phyloP scores from a whole-genome alignment of 2,797 vertebrate genomes.

The Hyperoplus immaculatus region DNA sequence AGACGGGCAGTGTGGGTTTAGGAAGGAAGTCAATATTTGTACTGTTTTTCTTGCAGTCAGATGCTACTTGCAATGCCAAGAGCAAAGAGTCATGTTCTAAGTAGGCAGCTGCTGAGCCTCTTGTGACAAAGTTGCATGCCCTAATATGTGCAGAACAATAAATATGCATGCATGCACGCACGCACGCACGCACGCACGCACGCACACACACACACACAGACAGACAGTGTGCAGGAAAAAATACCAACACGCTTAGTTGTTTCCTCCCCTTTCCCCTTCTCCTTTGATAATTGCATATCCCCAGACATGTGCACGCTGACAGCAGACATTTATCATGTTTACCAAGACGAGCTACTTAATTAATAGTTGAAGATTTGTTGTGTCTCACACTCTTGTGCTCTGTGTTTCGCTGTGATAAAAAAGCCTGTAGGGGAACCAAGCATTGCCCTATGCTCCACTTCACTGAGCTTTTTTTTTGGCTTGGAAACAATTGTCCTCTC shows the following conservation, averaged over 20 bases:
- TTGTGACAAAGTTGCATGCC: conserved; percentile 30
- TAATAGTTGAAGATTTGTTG: conserved; percentile 54
- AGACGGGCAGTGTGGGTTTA: conserved; percentile 62
- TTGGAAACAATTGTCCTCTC: conserved; percentile 37
- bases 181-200: background rate
- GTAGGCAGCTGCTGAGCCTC: conserved; percentile 32
- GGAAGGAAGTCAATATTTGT: conserved; percentile 86
- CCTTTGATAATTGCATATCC: conserved; percentile 40
- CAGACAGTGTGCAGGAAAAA: background rate
- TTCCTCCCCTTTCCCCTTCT: conserved; percentile 18
- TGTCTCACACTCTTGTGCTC: conserved; percentile 24
- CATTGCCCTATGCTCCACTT: conserved; percentile 19
- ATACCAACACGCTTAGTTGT: background rate
- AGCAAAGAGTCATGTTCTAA: conserved; percentile 61
- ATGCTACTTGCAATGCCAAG: conserved; percentile 68
- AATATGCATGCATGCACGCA: background rate
- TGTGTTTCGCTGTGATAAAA: conserved; percentile 35
- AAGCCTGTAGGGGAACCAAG: conserved; percentile 23
- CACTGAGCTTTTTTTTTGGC: conserved; percentile 18
- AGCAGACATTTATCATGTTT: conserved; percentile 42
- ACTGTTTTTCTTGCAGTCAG: conserved; percentile 72
- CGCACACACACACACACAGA: background rate
- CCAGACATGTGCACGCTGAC: conserved; percentile 21
- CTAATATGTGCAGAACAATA: conserved; percentile 43
- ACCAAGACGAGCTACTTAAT: conserved; percentile 41